Evolutionary conservation across 2,797 vertebrate genomes (phyloP).

Genomic region (Chlorospingus flavigularis): DNA sequence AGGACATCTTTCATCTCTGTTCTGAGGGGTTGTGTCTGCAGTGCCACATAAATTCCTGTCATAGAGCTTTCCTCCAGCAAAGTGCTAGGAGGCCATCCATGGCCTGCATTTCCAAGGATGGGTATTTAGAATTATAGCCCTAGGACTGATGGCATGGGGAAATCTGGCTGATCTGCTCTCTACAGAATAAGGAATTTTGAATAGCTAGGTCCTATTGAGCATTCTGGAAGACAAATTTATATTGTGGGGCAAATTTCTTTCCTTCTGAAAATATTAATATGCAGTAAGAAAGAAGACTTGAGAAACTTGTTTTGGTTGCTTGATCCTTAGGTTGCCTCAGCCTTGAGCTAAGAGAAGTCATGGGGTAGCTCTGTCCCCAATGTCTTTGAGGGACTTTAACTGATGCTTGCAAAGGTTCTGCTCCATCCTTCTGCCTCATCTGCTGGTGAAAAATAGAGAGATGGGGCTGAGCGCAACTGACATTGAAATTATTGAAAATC

Average conservation of each 20-base stretch:
- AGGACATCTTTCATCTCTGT: neutral
- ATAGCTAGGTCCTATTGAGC: neutral
- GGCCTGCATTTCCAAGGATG: neutral
- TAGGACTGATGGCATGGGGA: neutral
- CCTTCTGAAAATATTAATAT: neutral
- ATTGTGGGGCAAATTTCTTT: neutral
- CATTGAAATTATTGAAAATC: neutral
- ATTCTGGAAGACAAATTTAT: neutral
- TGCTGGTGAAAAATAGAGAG: neutral
- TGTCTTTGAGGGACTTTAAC: neutral
- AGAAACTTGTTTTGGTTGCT: neutral
- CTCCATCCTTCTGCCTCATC: neutral
- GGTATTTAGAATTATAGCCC: neutral
- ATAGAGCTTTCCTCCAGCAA: neutral
- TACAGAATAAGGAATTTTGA: neutral
- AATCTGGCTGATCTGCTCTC: neutral
- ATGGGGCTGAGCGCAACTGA: neutral
- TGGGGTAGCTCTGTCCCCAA: neutral
- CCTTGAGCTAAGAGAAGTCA: neutral
- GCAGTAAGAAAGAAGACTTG: neutral
- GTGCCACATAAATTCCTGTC: accelerated
- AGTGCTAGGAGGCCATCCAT: neutral
- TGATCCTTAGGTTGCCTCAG: neutral
- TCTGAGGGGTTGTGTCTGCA: neutral
- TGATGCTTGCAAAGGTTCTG: neutral